Percentiles rank a stretch among this genome's conserved stretches.
These are phyloP conservation scores for Hippolais icterina DNA, from an alignment of 2,113 vertebrate genomes.

Conservation along the genomic window DNA sequence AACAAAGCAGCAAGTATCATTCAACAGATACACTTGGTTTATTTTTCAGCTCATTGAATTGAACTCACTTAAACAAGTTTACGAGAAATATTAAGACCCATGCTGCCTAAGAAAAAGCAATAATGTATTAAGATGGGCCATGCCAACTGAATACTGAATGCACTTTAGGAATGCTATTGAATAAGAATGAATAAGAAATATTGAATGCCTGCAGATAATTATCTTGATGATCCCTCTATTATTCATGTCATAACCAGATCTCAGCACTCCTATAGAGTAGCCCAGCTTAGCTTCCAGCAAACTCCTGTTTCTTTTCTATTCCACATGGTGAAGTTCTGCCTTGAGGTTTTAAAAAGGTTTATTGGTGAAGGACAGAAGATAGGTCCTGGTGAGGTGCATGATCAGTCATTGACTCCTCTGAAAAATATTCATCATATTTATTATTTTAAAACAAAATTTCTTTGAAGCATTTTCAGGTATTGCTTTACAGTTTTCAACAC, in stretches of 20 bases:
- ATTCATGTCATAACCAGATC: background rate
- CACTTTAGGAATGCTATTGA: slow-evolving; percentile 11
- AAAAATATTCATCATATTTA: background rate
- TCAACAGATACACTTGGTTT: background rate
- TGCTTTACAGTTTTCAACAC: background rate
- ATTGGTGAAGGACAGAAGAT: background rate
- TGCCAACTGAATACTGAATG: background rate
- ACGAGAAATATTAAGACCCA: background rate
- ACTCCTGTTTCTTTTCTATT: background rate
- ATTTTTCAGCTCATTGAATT: background rate
- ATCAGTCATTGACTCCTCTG: background rate
- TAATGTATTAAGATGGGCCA: background rate
- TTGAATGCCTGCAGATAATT: slow-evolving; percentile 15
- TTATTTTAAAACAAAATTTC: background rate
- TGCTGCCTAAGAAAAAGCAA: slow-evolving; percentile 22
- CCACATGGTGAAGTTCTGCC: background rate
- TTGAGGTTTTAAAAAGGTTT: background rate
- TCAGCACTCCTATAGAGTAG: background rate
- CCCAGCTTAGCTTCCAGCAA: background rate
- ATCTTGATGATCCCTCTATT: slow-evolving; percentile 1
- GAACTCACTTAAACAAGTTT: background rate
- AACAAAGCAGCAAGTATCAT: background rate
- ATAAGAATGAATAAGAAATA: slow-evolving; percentile 41
- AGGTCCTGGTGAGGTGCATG: background rate
- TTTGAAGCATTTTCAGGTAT: background rate